Evolutionary conservation across 2,888 invertebrate species (phyloP).

Genomic region (Apoda limacodes): DNA sequence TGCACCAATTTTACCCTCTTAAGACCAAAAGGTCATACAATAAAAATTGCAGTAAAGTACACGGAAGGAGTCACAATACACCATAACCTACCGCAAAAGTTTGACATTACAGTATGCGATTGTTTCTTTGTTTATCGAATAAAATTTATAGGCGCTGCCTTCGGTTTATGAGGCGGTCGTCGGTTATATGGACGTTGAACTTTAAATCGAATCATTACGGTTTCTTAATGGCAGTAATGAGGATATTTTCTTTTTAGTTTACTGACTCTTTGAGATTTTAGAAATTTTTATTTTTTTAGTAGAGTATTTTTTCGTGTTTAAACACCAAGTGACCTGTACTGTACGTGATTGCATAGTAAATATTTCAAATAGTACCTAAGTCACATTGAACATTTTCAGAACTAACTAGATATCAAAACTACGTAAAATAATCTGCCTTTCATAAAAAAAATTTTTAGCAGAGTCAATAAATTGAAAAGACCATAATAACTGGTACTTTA

Average conservation of each 20-base stretch:
- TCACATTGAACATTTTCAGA: no score
- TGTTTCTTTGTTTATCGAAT: conserved; percentile 63
- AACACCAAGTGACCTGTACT: no score
- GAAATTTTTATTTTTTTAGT: not conserved
- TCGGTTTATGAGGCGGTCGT: conserved; percentile 39
- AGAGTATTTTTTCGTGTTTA: not conserved
- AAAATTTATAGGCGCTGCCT: conserved; percentile 47
- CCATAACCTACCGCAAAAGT: conserved; percentile 59
- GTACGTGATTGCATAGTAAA: no score
- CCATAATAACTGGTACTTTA: no score
- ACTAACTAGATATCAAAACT: no score
- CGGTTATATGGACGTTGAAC: conserved; percentile 52
- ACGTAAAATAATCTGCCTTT: no score
- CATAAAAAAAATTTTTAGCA: no score
- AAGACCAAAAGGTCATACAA: conserved; percentile 11
- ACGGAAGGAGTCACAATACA: conserved; percentile 45
- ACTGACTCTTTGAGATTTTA: conserved; percentile 1
- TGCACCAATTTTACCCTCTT: conserved; percentile 10
- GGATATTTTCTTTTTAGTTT: no score
- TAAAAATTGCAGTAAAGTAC: conserved; percentile 25
- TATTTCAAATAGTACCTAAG: no score
- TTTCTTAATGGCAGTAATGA: conserved; percentile 53
- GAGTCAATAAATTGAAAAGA: no score
- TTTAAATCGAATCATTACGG: conserved; percentile 57
- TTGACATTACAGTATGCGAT: conserved; percentile 47